These are phyloP conservation scores for Microplitis deprimator DNA, from an alignment of 2,888 invertebrate species.

Conservation along the genomic window DNA sequence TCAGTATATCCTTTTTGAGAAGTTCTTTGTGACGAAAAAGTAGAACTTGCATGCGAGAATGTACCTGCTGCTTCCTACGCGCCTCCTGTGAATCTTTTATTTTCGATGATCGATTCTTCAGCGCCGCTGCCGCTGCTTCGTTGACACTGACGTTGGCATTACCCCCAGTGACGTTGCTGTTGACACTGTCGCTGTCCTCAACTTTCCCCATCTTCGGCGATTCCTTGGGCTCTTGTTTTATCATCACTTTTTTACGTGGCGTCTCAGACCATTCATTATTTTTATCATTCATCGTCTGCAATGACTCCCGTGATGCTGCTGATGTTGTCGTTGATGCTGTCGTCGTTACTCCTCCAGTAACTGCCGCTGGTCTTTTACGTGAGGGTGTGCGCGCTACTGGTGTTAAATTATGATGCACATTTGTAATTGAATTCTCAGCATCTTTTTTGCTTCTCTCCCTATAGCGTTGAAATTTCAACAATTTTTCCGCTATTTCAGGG, in stretches of 20 bases:
- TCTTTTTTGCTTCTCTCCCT: slow-evolving; percentile 85
- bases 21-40: slow-evolving; percentile 91
- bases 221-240: slow-evolving; percentile 58
- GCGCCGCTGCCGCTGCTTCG: slow-evolving; percentile 40
- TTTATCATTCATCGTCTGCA: slow-evolving; percentile 52
- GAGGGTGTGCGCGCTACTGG: slow-evolving; percentile 72
- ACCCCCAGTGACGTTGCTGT: background rate
- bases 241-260: slow-evolving; percentile 63
- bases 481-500: slow-evolving; percentile 93
- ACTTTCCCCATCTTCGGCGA: slow-evolving; percentile 34
- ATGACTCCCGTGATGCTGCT: slow-evolving; percentile 49
- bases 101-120: slow-evolving; percentile 67
- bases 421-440: slow-evolving; percentile 63
- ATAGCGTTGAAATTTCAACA: slow-evolving; percentile 88
- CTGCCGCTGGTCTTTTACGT: slow-evolving; percentile 74
- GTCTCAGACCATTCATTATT: slow-evolving; percentile 59
- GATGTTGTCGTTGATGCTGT: slow-evolving; percentile 61
- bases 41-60: slow-evolving; percentile 79
- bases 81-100: slow-evolving; percentile 72
- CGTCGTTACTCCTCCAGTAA: slow-evolving; percentile 39
- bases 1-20: slow-evolving; percentile 93
- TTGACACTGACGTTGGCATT: background rate
- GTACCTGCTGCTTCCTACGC: slow-evolving; percentile 73
- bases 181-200: slow-evolving; percentile 30
- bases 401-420: slow-evolving; percentile 61